Base-by-base conservation (phyloP, 2,797 vertebrate species). In the Synaphobranchus kaupii region DNA sequence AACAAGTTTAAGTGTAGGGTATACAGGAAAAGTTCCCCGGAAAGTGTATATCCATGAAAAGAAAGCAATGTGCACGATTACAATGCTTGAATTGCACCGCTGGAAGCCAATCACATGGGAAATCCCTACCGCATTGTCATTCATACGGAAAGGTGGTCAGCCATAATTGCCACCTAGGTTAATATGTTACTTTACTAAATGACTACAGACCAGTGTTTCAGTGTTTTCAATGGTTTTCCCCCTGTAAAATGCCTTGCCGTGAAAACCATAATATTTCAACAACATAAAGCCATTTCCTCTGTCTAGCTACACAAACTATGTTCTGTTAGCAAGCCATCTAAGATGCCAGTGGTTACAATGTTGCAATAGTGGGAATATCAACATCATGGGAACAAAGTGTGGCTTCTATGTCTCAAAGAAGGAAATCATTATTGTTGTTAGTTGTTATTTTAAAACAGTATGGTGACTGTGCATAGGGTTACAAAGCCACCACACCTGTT, bases 51-150 rank as follows among this genome's bases (percentile, higher is more conserved):
- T n/a, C 25, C 54, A 73, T 63, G 83, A 68, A 68, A 84, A 87
- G 31, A 66, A 78, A 22, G 47, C 22, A 87, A 58, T 48, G 84
- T 50, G 48, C 84, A 83, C 22, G n/a, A 56, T 20, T 66, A 7
- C n/a, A 63, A 39, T n/a, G 83, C 44, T 54, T 68, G 73, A 84
- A 84, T 84, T 80, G n/a, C n/a, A 78, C 86, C 86, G 48, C 68
- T 47, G 17, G 25, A 71, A 71, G 54, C 66, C 17, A 39, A 86
- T 83, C 31, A 66, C 84, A 84, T 83, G 73, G 73, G 85, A 80
- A 91, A 87, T 50, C 60, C 85, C 84, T 47, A 78, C 52, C 39
- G 52, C 86, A 15, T 9, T 31, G 82, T 91, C 87, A 86, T 81
- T 84, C 22, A 17, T 81, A 87, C 80, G 63, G 85, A 84, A 87